A percentile compares a stretch with the other conserved stretches of the same genome.
phyloP scores from a whole-genome alignment of 30 jellyfish, hydroid and myxozoan genomes.

The Aurelia aurita complex sp. Pacific region DNA sequence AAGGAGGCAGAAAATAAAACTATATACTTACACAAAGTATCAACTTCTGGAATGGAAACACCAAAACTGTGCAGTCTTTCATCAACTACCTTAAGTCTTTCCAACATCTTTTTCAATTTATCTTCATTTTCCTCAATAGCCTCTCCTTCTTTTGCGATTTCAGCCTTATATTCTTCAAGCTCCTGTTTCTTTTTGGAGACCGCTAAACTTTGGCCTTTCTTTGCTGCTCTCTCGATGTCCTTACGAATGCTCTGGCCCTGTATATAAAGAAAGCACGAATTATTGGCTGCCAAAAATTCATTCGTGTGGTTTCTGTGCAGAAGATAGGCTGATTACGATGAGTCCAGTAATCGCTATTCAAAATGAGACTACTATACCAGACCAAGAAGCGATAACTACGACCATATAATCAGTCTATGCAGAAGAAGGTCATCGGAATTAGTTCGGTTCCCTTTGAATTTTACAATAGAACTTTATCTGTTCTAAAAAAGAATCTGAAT shows the following conservation, averaged over 20 bases:
- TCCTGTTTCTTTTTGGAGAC: constrained; percentile 47
- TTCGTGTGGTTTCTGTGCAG: too few species aligned
- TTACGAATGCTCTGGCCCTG: constrained; percentile 32
- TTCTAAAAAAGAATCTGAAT: too few species aligned
- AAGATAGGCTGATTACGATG: too few species aligned
- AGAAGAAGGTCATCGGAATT: too few species aligned
- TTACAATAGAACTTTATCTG: too few species aligned
- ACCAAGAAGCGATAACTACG: too few species aligned
- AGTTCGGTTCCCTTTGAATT: too few species aligned
- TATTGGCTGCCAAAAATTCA: too few species aligned
- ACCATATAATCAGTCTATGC: too few species aligned
- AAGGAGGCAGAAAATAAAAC: neutral
- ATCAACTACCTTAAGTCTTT: constrained; percentile 15
- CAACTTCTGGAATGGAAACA: constrained; percentile 30
- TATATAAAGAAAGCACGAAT: too few species aligned
- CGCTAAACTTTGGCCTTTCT: constrained; percentile 42
- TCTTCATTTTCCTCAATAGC: constrained; percentile 1
- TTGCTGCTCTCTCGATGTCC: constrained; percentile 58
- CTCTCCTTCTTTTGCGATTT: constrained; percentile 17
- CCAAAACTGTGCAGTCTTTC: constrained; percentile 35
- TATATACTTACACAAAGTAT: constrained; percentile 38
- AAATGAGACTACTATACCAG: too few species aligned
- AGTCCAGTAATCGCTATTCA: too few species aligned
- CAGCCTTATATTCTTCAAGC: constrained; percentile 29
- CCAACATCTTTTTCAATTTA: constrained; percentile 10